phyloP scores from a whole-genome alignment of 2,113 vertebrate species.

The Harpagus bidentatus region DNA sequence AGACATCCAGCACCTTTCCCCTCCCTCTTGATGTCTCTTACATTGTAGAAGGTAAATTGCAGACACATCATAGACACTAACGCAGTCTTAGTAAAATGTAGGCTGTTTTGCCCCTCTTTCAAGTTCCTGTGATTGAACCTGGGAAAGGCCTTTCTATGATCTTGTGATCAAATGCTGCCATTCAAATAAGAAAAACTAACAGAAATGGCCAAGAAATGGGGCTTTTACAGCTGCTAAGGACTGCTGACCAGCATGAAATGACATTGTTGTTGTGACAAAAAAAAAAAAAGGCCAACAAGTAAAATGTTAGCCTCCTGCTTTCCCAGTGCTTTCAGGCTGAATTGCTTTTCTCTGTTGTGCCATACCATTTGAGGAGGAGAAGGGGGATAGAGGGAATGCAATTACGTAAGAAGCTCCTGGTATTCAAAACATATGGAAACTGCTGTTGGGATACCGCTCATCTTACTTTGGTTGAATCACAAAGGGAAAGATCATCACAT shows the following conservation, averaged over 20 bases:
- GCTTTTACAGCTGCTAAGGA: neutral
- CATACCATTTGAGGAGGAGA: neutral
- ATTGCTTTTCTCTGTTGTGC: neutral
- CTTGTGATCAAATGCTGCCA: slow-evolving; percentile 35
- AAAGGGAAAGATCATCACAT: neutral
- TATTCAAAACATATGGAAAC: neutral
- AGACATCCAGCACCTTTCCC: neutral
- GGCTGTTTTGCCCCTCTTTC: slow-evolving; percentile 8
- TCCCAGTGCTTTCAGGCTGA: neutral
- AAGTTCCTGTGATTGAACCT: slow-evolving; percentile 26
- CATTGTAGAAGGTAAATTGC: slow-evolving; percentile 6
- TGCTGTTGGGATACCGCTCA: neutral
- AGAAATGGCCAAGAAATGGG: neutral
- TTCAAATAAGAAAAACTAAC: slow-evolving; percentile 10
- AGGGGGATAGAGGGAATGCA: neutral
- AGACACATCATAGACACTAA: neutral
- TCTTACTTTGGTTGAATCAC: neutral
- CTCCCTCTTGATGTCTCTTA: slow-evolving; percentile 18
- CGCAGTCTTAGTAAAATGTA: neutral
- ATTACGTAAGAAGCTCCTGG: neutral
- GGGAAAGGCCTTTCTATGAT: slow-evolving; percentile 33
- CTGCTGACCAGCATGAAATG: neutral
- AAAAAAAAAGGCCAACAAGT: neutral
- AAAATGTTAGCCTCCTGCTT: neutral
- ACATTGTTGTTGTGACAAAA: neutral